Evolutionary conservation across 2,797 vertebrate species (phyloP).

Genomic region (Danio choprae): DNA sequence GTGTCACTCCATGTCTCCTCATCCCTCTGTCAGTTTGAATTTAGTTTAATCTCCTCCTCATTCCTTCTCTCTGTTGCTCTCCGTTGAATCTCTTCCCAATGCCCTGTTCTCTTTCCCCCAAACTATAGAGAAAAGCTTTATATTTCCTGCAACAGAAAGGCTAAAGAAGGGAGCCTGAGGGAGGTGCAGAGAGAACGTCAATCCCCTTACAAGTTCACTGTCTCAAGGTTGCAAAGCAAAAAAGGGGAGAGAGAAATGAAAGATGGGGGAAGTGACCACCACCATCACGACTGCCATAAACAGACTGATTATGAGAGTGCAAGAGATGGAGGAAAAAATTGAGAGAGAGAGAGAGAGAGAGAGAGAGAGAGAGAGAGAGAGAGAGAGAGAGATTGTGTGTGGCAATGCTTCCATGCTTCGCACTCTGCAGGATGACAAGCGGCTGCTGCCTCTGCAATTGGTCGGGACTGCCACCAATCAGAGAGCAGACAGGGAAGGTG

Average conservation of each 20-base stretch:
- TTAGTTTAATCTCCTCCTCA: slow-evolving; percentile 76
- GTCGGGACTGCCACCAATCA: slow-evolving; percentile 78
- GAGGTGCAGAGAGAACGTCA: slow-evolving; percentile 69
- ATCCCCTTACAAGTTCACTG: slow-evolving; percentile 73
- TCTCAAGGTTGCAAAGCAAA: slow-evolving; percentile 69
- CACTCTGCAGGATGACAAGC: slow-evolving; percentile 84
- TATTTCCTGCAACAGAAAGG: slow-evolving; percentile 68
- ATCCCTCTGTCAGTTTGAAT: slow-evolving; percentile 81
- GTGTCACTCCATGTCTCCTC: slow-evolving; percentile 76
- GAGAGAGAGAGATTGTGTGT: slow-evolving; percentile 46
- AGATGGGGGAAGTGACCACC: slow-evolving; percentile 32
- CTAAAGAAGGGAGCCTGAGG: slow-evolving; percentile 61
- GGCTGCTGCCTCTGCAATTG: slow-evolving; percentile 76
- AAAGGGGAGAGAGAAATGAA: slow-evolving; percentile 32
- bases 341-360: slow-evolving; percentile 53
- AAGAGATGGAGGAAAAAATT: slow-evolving; percentile 52
- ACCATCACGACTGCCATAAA: slow-evolving; percentile 29
- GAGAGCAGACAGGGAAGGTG: slow-evolving; percentile 82
- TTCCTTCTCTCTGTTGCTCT: slow-evolving; percentile 78
- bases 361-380: slow-evolving; percentile 32
- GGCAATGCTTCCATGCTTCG: slow-evolving; percentile 75
- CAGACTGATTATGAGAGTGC: slow-evolving; percentile 49
- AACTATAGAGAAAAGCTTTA: slow-evolving; percentile 64
- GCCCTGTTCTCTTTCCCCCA: slow-evolving; percentile 49
- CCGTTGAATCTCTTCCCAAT: slow-evolving; percentile 68